Evolutionary conservation across 1,140 invertebrate species (phyloP).

Genomic region (Gryllus bimaculatus): DNA sequence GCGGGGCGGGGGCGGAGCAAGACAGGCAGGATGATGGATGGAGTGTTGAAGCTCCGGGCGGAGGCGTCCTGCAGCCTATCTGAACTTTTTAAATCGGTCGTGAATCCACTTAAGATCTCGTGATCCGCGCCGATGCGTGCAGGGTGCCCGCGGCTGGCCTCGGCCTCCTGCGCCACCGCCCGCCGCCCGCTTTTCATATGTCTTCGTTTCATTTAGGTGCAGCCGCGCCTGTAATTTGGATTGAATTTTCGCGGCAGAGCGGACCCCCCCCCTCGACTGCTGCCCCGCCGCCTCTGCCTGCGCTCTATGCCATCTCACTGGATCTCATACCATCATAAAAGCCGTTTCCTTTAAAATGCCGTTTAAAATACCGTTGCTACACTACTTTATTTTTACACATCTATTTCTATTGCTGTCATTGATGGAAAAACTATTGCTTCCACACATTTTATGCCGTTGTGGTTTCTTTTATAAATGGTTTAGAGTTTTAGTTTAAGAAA

Average conservation of each 20-base stretch:
- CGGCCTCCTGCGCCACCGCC: background rate
- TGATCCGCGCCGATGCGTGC: background rate
- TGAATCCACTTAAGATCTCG: background rate
- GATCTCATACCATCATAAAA: too few species aligned
- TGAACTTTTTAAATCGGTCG: background rate
- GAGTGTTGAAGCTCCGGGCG: background rate
- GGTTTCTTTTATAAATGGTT: too few species aligned
- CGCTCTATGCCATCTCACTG: background rate
- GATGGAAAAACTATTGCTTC: too few species aligned
- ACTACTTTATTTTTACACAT: too few species aligned
- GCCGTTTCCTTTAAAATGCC: too few species aligned
- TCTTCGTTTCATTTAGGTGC: background rate
- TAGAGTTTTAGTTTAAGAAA: too few species aligned
- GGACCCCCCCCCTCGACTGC: background rate
- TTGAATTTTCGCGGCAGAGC: background rate
- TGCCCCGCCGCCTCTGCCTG: background rate
- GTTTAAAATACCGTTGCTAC: too few species aligned
- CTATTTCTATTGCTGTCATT: too few species aligned
- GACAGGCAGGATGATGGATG: background rate
- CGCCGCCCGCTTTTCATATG: background rate
- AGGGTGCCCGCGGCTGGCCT: background rate
- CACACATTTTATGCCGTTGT: too few species aligned
- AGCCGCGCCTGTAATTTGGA: background rate
- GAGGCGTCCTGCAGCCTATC: background rate
- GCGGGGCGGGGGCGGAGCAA: background rate